phyloP scores from a whole-genome alignment of 37 sponge, comb jelly and placozoan genomes.

The Axinella damicornis region DNA sequence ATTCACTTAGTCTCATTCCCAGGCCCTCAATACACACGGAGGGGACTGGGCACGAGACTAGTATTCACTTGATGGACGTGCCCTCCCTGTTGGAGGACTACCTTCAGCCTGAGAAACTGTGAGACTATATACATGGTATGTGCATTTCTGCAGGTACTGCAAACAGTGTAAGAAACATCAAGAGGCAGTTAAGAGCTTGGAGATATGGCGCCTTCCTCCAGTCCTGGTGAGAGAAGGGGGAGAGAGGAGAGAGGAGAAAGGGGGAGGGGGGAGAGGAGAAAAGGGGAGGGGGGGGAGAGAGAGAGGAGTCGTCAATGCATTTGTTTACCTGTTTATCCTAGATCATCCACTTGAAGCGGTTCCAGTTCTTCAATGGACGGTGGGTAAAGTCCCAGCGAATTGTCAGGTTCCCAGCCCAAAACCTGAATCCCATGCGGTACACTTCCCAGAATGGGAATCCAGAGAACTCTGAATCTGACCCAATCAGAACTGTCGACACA shows the following conservation, averaged over 20 bases:
- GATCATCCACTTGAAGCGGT: slow-evolving; percentile 98
- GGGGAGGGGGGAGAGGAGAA: too few relatives aligned
- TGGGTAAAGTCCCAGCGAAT: slow-evolving; percentile 93
- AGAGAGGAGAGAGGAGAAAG: too few relatives aligned
- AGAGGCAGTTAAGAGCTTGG: slow-evolving; percentile 90
- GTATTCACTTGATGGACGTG: too few relatives aligned
- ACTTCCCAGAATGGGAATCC: slow-evolving; percentile 50
- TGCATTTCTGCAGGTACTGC: slow-evolving; percentile 90
- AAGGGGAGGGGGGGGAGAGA: too few relatives aligned
- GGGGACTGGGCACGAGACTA: too few relatives aligned
- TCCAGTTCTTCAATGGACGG: slow-evolving; percentile 91
- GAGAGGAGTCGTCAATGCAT: too few relatives aligned
- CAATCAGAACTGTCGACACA: not conserved
- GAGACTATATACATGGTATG: too few relatives aligned
- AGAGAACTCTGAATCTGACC: not conserved
- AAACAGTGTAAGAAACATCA: slow-evolving; percentile 85
- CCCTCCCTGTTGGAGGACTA: too few relatives aligned
- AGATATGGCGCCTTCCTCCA: slow-evolving; percentile 97
- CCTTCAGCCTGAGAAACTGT: too few relatives aligned
- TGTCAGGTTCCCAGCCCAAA: slow-evolving; percentile 80
- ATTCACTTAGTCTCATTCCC: too few relatives aligned
- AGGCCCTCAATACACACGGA: too few relatives aligned
- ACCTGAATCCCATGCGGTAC: slow-evolving; percentile 73
- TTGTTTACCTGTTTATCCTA: slow-evolving; percentile 18
- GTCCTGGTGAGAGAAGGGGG: slow-evolving; percentile 75